Percentiles rank a stretch among this genome's conserved stretches.
These are phyloP conservation scores for Aplodontia rufa DNA, from an alignment of 2,113 vertebrate genomes.

Conservation along the genomic window DNA sequence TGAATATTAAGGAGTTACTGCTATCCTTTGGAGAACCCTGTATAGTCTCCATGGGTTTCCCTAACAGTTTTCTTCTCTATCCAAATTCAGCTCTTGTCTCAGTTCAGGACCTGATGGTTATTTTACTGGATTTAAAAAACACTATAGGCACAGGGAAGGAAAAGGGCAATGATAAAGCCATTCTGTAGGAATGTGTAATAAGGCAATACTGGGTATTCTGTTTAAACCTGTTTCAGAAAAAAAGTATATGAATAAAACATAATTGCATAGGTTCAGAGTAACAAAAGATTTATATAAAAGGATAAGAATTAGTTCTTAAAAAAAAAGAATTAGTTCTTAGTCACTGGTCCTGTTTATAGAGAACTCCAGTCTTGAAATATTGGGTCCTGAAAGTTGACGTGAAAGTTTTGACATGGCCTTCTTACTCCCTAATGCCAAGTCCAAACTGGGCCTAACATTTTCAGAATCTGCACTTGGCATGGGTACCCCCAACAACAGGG, in stretches of 20 bases:
- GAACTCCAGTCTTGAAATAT: background rate
- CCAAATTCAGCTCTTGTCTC: slow-evolving; percentile 12
- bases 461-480: background rate
- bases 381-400: background rate
- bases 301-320: background rate
- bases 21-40: background rate
- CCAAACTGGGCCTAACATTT: background rate
- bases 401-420: background rate
- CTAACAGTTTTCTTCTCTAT: background rate
- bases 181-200: background rate
- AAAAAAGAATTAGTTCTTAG: background rate
- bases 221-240: slow-evolving; percentile 13
- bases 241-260: background rate
- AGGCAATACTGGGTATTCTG: background rate
- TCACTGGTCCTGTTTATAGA: background rate
- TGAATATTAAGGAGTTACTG: background rate
- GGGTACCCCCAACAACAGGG: background rate
- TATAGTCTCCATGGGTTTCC: background rate
- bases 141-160: background rate
- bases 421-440: background rate
- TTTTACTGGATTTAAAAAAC: background rate
- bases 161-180: background rate
- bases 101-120: background rate
- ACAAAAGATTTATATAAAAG: background rate
- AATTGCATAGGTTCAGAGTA: background rate